Base-by-base conservation (phyloP, 2,113 vertebrate species). In the Perognathus longimembris region DNA sequence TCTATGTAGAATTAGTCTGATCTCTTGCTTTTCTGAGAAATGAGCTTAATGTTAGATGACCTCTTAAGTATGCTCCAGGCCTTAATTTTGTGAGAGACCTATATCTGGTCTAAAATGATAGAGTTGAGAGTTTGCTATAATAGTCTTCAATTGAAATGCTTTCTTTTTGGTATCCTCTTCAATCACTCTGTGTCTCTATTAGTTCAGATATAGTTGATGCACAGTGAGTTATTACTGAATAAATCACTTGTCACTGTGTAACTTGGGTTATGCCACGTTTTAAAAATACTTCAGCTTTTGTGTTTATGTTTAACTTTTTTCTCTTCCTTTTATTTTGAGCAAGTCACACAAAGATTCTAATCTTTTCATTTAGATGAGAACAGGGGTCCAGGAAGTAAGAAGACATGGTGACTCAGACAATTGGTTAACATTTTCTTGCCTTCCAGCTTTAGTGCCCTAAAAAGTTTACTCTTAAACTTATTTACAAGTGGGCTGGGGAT, bases 391-490 rank as follows among this genome's bases (percentile, higher is more conserved):
- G 6, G 30, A 8, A 84, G 77, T n/a, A 80, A 71, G 40, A 77
- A 32, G 34, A 74, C 7, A 28, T 36, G 45, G 64, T 64, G 77
- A 57, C 3, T 45, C 30, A 66, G 6, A 26, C 17, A 28, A 17
- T 5, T 69, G 17, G 28, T 3, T 11, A 42, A 36, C 21, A 14
- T 64, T 45, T 69, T 38, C 24, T 70, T 88, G 32, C 4, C 28
- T 28, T 2, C 32, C 57, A 84, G 10, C 74, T 40, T 73, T 30
- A 91, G 50, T 70, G 38, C 32, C 42, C 42, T 71, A 5, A 28
- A 88, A 32, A 75, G 17, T 32, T 94, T 64, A 54, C n/a, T 90
- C 86, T 73, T 64, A 22, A 84, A 82, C 61, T n/a, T n/a, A n/a
- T n/a, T n/a, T n/a, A n/a, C n/a, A n/a, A n/a, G n/a, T n/a, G n/a